A percentile compares a stretch with the other conserved stretches of the same genome.
Evolutionary conservation across 2,888 invertebrate genomes (phyloP).

Genomic region (Ophraella communa): DNA sequence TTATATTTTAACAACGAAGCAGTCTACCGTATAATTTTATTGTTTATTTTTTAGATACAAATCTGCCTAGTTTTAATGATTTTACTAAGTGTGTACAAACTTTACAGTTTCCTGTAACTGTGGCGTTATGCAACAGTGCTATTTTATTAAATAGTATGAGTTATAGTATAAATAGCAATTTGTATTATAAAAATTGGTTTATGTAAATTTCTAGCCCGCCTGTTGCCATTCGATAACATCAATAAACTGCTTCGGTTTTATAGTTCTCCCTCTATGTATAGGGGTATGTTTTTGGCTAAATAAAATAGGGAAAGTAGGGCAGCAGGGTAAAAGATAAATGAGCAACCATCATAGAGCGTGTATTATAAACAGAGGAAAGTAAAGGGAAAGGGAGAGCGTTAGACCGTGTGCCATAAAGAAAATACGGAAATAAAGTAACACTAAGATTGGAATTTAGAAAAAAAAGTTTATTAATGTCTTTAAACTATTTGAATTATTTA

Average conservation of each 20-base stretch:
- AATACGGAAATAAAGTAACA: background rate
- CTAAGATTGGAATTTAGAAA: no score
- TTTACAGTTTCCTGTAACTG: no score
- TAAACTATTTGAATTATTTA: no score
- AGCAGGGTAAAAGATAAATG: conserved; percentile 35
- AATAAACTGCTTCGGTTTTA: background rate
- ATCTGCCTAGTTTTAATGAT: no score
- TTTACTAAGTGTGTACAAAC: no score
- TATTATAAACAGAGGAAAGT: conserved; percentile 21
- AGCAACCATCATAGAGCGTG: conserved; percentile 24
- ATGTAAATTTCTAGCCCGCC: background rate
- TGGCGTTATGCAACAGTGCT: no score
- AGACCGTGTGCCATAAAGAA: background rate
- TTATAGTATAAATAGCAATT: no score
- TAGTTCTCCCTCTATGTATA: background rate
- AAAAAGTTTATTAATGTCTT: no score
- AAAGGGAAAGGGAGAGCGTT: conserved; percentile 6
- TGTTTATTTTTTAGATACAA: no score
- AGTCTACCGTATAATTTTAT: no score
- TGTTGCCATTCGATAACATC: background rate
- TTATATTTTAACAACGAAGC: no score
- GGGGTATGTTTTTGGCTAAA: conserved; percentile 7
- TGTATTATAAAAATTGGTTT: background rate
- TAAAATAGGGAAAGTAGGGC: conserved; percentile 32
- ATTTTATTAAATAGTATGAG: no score